phyloP scores from a whole-genome alignment of 2,113 vertebrate genomes.

The Picathartes gymnocephalus region DNA sequence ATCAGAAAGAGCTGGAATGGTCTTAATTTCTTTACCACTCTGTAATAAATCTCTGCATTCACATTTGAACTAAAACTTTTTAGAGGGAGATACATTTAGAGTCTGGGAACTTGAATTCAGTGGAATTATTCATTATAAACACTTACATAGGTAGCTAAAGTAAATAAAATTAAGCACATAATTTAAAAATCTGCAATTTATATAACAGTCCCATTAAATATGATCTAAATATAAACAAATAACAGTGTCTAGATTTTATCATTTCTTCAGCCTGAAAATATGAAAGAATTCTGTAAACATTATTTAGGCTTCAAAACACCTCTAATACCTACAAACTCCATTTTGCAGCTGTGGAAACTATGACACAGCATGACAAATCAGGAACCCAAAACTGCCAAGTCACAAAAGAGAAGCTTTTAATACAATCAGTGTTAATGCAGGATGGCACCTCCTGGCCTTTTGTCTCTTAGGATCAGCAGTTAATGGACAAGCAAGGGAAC shows the following conservation, averaged over 20 bases:
- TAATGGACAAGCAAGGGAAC: neutral
- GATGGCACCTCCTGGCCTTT: neutral
- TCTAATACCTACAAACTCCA: neutral
- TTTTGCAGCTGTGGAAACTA: neutral
- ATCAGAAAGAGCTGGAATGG: neutral
- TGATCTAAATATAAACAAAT: neutral
- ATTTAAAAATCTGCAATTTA: neutral
- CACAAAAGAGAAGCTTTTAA: neutral
- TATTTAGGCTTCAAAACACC: neutral
- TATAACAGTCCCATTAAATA: neutral
- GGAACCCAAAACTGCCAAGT: neutral
- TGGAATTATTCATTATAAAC: neutral
- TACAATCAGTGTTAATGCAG: neutral
- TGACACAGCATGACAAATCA: neutral
- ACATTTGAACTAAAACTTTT: neutral
- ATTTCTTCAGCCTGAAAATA: neutral
- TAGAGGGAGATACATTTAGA: neutral
- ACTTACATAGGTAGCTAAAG: rapidly evolving
- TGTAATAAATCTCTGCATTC: neutral
- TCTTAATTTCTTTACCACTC: neutral
- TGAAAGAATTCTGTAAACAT: neutral
- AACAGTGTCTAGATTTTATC: neutral
- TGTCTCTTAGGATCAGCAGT: neutral
- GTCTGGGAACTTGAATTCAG: neutral
- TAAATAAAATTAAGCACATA: neutral